Evolutionary conservation across 37 sponge, comb jelly and placozoan genomes (phyloP).

Genomic region (Halichondria panicea): DNA sequence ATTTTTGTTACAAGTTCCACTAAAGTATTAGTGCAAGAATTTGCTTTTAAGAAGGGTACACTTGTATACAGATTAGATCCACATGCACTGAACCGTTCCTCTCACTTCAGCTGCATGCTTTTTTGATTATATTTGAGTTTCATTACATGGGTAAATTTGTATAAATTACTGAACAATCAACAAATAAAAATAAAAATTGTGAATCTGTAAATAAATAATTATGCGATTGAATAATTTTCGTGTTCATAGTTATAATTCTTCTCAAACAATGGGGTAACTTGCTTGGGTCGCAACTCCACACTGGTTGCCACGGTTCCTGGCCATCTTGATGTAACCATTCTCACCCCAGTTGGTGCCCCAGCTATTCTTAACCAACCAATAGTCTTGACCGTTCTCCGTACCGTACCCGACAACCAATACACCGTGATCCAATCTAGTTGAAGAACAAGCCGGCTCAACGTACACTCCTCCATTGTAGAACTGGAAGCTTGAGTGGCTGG

Average conservation of each 20-base stretch:
- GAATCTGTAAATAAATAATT: too few relatives aligned
- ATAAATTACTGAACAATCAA: too few relatives aligned
- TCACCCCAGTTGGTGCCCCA: conserved; percentile 64
- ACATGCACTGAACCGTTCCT: too few relatives aligned
- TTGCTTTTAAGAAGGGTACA: too few relatives aligned
- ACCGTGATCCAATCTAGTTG: conserved; percentile 67
- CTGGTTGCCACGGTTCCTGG: conserved; percentile 54
- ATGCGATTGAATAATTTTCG: neutral
- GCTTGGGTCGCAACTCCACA: conserved; percentile 64
- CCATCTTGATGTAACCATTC: conserved; percentile 63
- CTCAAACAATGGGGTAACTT: conserved; percentile 40
- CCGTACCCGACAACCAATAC: conserved; percentile 88
- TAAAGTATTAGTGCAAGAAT: too few relatives aligned
- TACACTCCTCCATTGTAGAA: conserved; percentile 77
- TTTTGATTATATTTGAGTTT: too few relatives aligned
- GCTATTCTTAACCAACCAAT: conserved; percentile 84
- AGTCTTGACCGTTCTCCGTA: conserved; percentile 46
- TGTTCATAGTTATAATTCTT: neutral
- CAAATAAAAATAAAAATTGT: too few relatives aligned
- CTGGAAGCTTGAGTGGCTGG: conserved; percentile 34
- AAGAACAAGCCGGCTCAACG: conserved; percentile 68
- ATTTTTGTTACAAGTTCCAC: too few relatives aligned
- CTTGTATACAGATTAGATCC: too few relatives aligned
- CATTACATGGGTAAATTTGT: too few relatives aligned
- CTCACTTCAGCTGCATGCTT: too few relatives aligned